Evolutionary conservation across 1,140 invertebrate species (phyloP), one percentile per base, ranked within the genome.

Genomic region (Branchinecta lynchi): DNA sequence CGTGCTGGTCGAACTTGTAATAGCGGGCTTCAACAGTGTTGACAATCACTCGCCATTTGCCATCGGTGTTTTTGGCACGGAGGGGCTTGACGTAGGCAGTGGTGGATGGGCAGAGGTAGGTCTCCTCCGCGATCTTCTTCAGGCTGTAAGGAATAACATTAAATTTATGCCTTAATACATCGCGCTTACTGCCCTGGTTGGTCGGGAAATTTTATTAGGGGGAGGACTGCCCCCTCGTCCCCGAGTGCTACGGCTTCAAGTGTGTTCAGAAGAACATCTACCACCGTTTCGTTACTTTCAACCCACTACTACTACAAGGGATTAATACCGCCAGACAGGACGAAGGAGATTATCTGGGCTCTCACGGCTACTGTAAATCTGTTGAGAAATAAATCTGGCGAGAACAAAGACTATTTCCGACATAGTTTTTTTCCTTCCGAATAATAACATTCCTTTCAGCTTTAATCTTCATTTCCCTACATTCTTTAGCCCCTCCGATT

Each of bases 21-120:
- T 75, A 74, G 60, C 75, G 70, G 12, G 71, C 73, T 10, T 77
- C 71, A 3, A 77, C 72, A 66, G 74, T 68, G 71, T 75, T 76
- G 66, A 77, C 73, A n/a, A 77, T 72, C 69, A 77, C 71, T 44
- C 73, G 71, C 76, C 76, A 77, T 71, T 74, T 73, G 3, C 75
- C 75, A n/a, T 76, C 72, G 0, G 71, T 69, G 66, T 77, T 75
- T 15, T 70, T 69, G 66, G 76, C 76, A 21, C 76, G 67, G 20
- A 77, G 71, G 32, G 76, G 76, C 60, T 70, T 71, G 32, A 74
- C 73, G 68, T 76, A 76, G 20, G 65, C 51, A 68, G 72, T 73
- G 12, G 45, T 69, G 44, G 69, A 69, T 10, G 72, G 67, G 45
- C 75, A 75, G 44, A 75, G 69, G 68, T 75, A 75, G 9, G 72